These are phyloP conservation scores for Corythaixoides concolor DNA, from an alignment of 2,113 vertebrate species.

Conservation along the genomic window DNA sequence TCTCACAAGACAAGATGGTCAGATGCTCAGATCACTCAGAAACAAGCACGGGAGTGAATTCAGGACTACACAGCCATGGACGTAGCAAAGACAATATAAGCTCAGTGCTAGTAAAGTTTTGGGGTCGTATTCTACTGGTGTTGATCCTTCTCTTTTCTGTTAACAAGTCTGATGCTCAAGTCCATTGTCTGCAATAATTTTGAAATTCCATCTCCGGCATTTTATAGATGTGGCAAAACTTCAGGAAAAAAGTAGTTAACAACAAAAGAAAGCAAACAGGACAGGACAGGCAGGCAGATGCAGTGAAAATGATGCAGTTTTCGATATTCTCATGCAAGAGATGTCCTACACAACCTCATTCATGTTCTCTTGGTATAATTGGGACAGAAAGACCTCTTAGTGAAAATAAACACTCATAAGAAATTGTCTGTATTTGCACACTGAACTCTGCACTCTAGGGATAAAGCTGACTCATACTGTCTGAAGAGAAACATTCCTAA, in stretches of 20 bases:
- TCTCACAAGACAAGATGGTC: neutral
- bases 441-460: neutral
- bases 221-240: neutral
- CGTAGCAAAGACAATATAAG: neutral
- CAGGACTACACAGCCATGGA: fast-evolving
- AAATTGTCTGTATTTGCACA: neutral
- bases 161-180: neutral
- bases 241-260: neutral
- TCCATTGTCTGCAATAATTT: fast-evolving
- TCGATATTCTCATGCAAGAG: neutral
- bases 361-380: neutral
- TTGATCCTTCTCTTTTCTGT: neutral
- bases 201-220: neutral
- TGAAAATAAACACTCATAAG: neutral
- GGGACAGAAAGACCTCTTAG: neutral
- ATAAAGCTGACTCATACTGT: neutral
- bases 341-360: neutral
- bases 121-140: neutral
- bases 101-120: neutral
- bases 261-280: neutral
- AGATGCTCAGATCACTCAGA: neutral
- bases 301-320: neutral
- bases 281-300: neutral
- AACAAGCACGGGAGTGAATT: neutral
- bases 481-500: neutral